Conservation (phyloP, 2,113 vertebrate species). For the Phaethon lepturus region DNA sequence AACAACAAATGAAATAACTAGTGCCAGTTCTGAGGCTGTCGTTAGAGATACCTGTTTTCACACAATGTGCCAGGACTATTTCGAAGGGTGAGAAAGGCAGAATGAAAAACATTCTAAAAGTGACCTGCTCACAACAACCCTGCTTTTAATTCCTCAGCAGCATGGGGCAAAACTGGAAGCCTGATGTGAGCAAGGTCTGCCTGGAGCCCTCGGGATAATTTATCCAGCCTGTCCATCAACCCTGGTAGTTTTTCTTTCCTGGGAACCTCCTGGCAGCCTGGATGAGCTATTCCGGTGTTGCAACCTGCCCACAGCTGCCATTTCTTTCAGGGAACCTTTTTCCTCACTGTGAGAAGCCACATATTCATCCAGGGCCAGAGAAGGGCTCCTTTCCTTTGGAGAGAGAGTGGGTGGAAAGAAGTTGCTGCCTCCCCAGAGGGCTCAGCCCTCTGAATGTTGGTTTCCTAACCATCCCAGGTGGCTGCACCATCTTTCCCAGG, state of each 20-base stretch:
- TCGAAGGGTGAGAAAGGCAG: not conserved
- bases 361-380: not conserved
- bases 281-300: not conserved
- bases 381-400: not conserved
- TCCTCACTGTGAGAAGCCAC: not conserved
- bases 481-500: not conserved
- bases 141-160: not conserved
- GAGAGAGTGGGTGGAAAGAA: not conserved
- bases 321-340: not conserved
- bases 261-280: not conserved
- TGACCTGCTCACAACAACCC: not conserved
- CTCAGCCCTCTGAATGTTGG: not conserved
- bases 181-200: not conserved
- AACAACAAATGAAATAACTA: not conserved
- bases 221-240: not conserved
- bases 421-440: not conserved
- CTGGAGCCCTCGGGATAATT: not conserved
- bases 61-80: not conserved
- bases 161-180: not conserved
- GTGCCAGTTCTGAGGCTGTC: not conserved
- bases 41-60: not conserved
- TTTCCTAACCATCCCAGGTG: not conserved
- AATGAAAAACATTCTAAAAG: not conserved
- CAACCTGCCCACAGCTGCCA: not conserved
- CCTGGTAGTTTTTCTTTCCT: not conserved